These are phyloP conservation scores for Tachystola acroxantha DNA, from an alignment of 2,888 invertebrate genomes.

Conservation along the genomic window DNA sequence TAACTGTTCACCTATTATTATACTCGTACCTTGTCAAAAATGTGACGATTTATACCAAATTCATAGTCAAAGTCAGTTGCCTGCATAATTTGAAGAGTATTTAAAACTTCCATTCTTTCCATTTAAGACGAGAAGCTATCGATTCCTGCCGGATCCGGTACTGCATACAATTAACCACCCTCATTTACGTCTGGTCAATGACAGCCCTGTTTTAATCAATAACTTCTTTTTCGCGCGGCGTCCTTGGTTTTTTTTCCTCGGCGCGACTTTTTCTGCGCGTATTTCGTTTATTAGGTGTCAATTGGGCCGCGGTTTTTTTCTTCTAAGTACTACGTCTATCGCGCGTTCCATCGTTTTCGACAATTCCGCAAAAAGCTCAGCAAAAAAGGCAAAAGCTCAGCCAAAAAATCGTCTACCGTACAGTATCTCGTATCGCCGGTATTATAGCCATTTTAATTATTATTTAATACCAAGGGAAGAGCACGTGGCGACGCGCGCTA, in stretches of 20 bases:
- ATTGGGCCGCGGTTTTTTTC: conserved; percentile 52
- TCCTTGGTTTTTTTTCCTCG: conserved; percentile 74
- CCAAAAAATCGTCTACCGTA: conserved; percentile 76
- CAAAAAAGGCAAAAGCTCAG: conserved; percentile 71
- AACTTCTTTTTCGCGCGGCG: conserved; percentile 75
- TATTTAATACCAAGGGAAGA: conserved; percentile 77
- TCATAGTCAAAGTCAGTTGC: no score
- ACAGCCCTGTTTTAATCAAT: conserved; percentile 77
- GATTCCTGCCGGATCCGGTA: conserved; percentile 48
- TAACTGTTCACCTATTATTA: no score
- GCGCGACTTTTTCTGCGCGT: conserved; percentile 75
- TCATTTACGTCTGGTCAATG: conserved; percentile 77
- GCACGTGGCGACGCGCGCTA: conserved; percentile 68
- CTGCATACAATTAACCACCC: conserved; percentile 76
- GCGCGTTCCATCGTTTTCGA: conserved; percentile 53
- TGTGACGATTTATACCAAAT: no score
- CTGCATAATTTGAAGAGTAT: no score
- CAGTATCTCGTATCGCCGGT: conserved; percentile 70
- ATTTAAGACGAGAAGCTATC: conserved; percentile 39
- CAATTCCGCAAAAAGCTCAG: conserved; percentile 64
- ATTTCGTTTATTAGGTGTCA: conserved; percentile 71
- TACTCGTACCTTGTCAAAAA: no score
- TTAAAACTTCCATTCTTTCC: conserved; percentile 11
- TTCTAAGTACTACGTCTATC: conserved; percentile 27
- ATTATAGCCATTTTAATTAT: conserved; percentile 79